Evolutionary conservation across 2,113 vertebrate genomes (phyloP), one percentile per base, ranked within the genome.

Genomic region (Lucifuga dentata): DNA sequence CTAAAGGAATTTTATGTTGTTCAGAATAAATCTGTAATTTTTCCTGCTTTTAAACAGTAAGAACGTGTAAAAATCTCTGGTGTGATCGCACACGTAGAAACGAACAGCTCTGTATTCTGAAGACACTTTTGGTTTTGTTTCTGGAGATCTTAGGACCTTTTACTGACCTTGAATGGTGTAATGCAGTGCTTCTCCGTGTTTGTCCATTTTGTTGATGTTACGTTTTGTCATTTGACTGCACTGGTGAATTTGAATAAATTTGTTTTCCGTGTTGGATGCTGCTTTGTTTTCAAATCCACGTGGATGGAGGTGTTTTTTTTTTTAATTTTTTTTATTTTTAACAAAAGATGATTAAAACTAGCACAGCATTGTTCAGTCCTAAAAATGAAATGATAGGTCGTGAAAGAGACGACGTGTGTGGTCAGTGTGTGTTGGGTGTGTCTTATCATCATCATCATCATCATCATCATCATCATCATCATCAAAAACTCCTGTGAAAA

Each of bases 161-260:
- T 12, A n/a, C 36, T 16, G 82, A 80, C 66, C 65, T 82, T 76
- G 65, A 63, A 59, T 75, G 56, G 58, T 73, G 67, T 68, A 44
- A 50, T 17, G 65, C 80, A 55, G 76, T 64, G 59, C 46, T 63
- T 1, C 46, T 72, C 49, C 71, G 51, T 67, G 63, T 76, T 59
- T 19, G 40, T 78, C 41, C 41, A 16, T 71, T 65, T 70, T 43
- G 4, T 63, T 70, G 21, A 32, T 48, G 53, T 72, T 68, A 24
- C 64, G 38, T 68, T 66, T 77, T 53, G n/a, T 79, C 38, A 23
- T 68, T 50, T 3, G 15, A 46, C 51, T 57, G 73, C 72, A 56
- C 76, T 81, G 66, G 21, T 87, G 2, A 67, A 80, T 67, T 35
- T 62, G 1, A 89, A 88, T 83, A 86, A 88, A 86, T 61, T 11